Percentiles rank a stretch among this genome's conserved stretches.
phyloP scores from a whole-genome alignment of 2,888 invertebrate genomes.

The Pseudolycoriella hygida region DNA sequence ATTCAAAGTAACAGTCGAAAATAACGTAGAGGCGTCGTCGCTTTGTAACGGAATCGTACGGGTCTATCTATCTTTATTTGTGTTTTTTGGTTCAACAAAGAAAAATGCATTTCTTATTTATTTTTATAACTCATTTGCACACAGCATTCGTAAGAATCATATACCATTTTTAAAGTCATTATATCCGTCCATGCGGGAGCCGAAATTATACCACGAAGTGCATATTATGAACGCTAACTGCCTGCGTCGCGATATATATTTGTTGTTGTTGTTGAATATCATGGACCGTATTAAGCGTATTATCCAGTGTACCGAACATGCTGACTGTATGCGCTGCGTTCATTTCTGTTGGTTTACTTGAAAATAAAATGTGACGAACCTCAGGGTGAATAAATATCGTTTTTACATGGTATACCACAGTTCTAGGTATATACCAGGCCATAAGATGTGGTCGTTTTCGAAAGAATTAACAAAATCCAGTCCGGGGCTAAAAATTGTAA shows the following conservation, averaged over 20 bases:
- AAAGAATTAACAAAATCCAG: background rate
- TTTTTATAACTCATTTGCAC: too few relatives aligned
- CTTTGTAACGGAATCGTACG: too few relatives aligned
- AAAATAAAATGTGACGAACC: conserved; percentile 2
- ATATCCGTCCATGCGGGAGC: conserved; percentile 2
- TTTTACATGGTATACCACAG: too few relatives aligned
- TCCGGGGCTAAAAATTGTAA: background rate
- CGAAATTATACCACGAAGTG: background rate
- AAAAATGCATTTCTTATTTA: too few relatives aligned
- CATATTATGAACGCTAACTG: background rate
- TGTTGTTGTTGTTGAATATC: background rate
- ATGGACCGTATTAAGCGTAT: too few relatives aligned
- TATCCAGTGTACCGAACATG: too few relatives aligned
- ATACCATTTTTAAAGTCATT: background rate
- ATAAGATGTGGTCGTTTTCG: background rate
- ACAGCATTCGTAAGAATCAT: background rate
- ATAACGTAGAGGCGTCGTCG: too few relatives aligned
- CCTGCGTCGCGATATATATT: background rate
- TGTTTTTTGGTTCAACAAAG: too few relatives aligned
- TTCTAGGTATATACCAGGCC: background rate
- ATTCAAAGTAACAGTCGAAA: too few relatives aligned
- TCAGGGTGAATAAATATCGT: background rate
- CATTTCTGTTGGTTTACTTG: background rate
- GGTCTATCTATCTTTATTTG: too few relatives aligned
- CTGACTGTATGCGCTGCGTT: background rate